Evolutionary conservation across 2,113 vertebrate species (phyloP), one percentile per base, ranked within the genome.

Genomic region (Silurus glanis): DNA sequence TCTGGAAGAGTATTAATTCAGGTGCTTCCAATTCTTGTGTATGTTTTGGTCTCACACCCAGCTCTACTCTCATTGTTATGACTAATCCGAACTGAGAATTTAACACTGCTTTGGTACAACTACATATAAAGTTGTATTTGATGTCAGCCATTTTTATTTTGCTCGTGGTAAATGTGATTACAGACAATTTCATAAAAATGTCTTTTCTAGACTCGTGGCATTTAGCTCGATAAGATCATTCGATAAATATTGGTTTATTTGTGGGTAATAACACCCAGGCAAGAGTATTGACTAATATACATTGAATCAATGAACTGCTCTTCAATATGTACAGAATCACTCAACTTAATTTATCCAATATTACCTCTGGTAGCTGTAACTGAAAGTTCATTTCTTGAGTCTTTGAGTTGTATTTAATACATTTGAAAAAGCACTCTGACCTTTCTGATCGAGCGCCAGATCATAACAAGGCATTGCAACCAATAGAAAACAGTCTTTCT

Each of bases 401-500:
- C 13, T 56, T 56, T 56, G 55, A 47, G 45, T 9, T 23, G 9
- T 16, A 49, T 69, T 80, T 37, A 79, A 59, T 37, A 58, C 67
- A 66, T 17, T 25, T 25, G 49, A 56, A 45, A 53, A 72, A 47
- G 28, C 58, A 64, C n/a, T 6, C 47, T 19, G 7, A 64, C 6
- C 59, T 67, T 64, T 66, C 47, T 71, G 17, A 78, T 7, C 9
- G 25, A n/a, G 76, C 17, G 2, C 28, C 28, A 55, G 69, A 8
- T 72, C 59, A 37, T 53, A 21, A 51, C 58, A 58, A 71, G 25
- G 45, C 3, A 72, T 59, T 45, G 16, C 17, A 83, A 64, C 45
- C 47, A 61, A 16, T 47, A 67, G 67, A 17, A 5, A 0, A 19
- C 37, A 28, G 49, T 75, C 55, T 28, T 37, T 83, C 97, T 97